phyloP scores from a whole-genome alignment of 2,113 vertebrate genomes.

The Esox niger region DNA sequence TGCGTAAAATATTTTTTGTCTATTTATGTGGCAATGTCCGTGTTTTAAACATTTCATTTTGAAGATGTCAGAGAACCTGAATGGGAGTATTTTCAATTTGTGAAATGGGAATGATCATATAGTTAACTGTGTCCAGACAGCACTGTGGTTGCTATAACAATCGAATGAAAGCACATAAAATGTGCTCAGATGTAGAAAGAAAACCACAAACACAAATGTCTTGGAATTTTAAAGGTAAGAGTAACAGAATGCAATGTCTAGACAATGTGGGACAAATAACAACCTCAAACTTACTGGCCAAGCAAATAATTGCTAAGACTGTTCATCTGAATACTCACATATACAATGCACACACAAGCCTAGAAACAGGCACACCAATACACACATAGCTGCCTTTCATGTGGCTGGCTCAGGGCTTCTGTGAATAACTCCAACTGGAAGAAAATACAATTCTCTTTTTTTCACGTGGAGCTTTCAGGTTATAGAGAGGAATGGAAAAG shows the following conservation, averaged over 20 bases:
- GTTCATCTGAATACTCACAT: slow-evolving; percentile 35
- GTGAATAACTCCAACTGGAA: slow-evolving; percentile 55
- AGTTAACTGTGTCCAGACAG: neutral
- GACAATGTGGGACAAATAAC: slow-evolving; percentile 28
- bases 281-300: slow-evolving; percentile 38
- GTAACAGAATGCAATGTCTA: slow-evolving; percentile 26
- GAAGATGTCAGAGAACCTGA: no score
- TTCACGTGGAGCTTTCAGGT: slow-evolving; percentile 56
- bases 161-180: neutral
- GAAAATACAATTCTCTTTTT: slow-evolving; percentile 67
- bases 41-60: no score
- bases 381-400: slow-evolving; percentile 17
- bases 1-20: neutral
- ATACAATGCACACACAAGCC: neutral
- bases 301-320: slow-evolving; percentile 71
- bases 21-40: no score
- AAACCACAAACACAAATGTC: neutral
- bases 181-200: neutral
- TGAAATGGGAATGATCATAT: no score
- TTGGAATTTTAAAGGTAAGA: neutral
- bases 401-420: slow-evolving; percentile 54
- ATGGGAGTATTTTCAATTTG: neutral
- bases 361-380: neutral
- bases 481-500: slow-evolving; percentile 48
- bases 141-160: slow-evolving; percentile 15